Conservation (phyloP, 2,113 vertebrate species). For the Neotragus moschatus region DNA sequence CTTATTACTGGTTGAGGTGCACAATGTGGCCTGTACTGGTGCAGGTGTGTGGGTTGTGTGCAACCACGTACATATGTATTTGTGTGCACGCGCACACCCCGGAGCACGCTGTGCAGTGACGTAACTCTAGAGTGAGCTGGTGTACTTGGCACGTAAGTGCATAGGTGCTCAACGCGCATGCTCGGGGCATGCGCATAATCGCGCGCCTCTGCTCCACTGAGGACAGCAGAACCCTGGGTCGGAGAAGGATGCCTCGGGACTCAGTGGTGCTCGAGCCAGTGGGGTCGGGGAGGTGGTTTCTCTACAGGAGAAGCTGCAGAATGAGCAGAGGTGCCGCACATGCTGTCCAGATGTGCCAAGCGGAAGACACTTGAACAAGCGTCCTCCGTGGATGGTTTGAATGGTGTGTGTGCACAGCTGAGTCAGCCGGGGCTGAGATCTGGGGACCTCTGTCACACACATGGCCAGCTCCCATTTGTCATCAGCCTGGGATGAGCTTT, state of each 20-base stretch:
- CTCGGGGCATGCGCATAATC: not conserved
- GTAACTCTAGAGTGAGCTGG: not conserved
- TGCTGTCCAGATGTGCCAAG: not conserved
- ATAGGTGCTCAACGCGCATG: not conserved
- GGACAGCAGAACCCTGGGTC: rapidly evolving
- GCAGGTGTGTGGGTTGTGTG: not conserved
- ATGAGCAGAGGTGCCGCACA: not conserved
- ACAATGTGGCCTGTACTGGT: not conserved
- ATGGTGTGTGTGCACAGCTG: not conserved
- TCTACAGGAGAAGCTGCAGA: not conserved
- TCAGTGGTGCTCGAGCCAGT: not conserved
- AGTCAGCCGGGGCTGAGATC: not conserved
- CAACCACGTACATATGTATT: rapidly evolving
- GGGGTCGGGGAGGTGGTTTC: not conserved
- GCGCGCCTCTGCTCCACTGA: not conserved
- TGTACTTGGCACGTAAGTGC: not conserved
- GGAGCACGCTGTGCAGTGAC: not conserved
- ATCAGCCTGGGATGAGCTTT: not conserved
- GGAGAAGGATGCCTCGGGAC: not conserved
- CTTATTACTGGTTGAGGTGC: not conserved
- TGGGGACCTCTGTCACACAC: not conserved
- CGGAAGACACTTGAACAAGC: not conserved
- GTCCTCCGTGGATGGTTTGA: not conserved
- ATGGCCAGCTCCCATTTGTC: not conserved
- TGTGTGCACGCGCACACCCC: too few relatives aligned